Evolutionary conservation across 2,888 invertebrate species (phyloP), one percentile per base, ranked within the genome.

Genomic region (Chymomyza amoena): DNA sequence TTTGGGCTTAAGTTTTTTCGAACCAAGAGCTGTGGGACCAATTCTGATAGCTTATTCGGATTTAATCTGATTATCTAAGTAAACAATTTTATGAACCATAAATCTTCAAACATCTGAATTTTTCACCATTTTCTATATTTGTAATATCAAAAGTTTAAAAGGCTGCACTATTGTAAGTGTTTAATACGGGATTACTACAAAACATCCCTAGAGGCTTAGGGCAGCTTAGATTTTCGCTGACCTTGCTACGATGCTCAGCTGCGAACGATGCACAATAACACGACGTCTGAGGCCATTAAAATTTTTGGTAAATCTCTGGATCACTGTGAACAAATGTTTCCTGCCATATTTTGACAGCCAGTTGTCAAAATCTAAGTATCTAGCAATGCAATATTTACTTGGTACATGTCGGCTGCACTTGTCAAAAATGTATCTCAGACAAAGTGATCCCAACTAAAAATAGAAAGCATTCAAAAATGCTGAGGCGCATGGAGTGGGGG

Each of bases 291-390:
- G 13, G 13, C 39, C 39, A 45, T 45, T 45, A 45, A 32, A 45
- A 45, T 45, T 13, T 45, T 45, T 45, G 39, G 39, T 45, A 45
- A 45, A 13, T 39, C 32, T 18, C n/a, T 51, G 59, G 32, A 61
- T 52, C 32, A 36, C 57, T 62, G 67, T 63, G 56, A 28, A 68
- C 67, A 68, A 57, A 25, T 68, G 67, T 67, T 62, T 62, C 18
- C 39, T 62, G 62, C 32, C 50, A n/a, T 56, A 62, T 61, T 62
- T 56, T 68, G 67, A 62, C 67, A 68, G 62, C 16, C 54, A 62
- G 56, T 61, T 68, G 67, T 68, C 67, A 68, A 62, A 67, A 61
- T 56, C 25, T 61, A 62, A 61, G 61, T 54, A 28, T 36, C 54
- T 57, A n/a, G 25, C 61, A 50, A 50, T 45, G 45, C 32, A 36